Percentiles rank a stretch among this genome's conserved stretches.
phyloP scores from a whole-genome alignment of 2,797 vertebrate species.

The Malurus splendens region DNA sequence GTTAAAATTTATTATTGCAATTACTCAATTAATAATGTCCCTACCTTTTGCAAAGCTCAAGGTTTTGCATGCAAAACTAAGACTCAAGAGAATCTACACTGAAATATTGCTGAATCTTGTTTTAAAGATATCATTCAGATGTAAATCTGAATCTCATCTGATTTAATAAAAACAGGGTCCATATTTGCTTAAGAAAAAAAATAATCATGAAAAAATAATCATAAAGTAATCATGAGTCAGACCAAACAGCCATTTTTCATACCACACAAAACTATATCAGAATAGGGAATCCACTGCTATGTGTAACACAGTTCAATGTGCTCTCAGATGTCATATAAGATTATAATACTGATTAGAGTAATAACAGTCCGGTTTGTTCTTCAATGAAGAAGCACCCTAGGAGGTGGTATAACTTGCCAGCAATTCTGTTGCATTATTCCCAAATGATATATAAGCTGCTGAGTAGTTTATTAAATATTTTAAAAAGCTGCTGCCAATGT shows the following conservation, averaged over 20 bases:
- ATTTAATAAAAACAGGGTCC: not conserved
- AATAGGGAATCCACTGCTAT: not conserved
- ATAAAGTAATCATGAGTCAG: not conserved
- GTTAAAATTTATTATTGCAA: not conserved
- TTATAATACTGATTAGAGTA: not conserved
- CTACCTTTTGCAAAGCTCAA: not conserved
- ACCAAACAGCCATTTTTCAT: not conserved
- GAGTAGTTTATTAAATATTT: constrained; percentile 28
- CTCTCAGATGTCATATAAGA: not conserved
- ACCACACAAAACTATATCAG: not conserved
- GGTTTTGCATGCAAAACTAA: not conserved
- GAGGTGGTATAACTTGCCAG: not conserved
- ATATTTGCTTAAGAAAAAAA: not conserved
- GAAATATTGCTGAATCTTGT: not conserved
- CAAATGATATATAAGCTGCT: not conserved
- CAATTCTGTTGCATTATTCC: not conserved
- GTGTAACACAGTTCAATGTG: fast-evolving
- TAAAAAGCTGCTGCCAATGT: not conserved
- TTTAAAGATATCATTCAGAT: not conserved
- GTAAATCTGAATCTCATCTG: not conserved
- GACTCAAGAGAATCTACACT: not conserved
- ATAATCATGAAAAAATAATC: too few relatives aligned
- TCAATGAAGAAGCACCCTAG: not conserved
- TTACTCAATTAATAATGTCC: not conserved
- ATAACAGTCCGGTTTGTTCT: not conserved